Evolutionary conservation across 2,113 vertebrate genomes (phyloP), one percentile per base, ranked within the genome.

Genomic region (Dipodomys stephensi): DNA sequence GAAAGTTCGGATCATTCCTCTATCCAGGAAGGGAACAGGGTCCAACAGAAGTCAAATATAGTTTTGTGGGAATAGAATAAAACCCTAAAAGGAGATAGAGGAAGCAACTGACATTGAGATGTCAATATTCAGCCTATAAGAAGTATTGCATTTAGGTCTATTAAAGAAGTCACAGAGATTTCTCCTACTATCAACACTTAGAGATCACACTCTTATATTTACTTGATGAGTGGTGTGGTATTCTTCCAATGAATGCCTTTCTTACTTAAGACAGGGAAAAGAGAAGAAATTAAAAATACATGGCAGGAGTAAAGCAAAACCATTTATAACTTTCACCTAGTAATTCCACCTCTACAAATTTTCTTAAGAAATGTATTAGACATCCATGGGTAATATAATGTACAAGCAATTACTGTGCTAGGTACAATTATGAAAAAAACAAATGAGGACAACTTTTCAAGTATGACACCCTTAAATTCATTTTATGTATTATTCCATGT

Each of bases 301-400:
- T 80, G 20, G 27, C 27, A 62, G 62, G 22, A 64, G 0, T 23
- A 13, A 87, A 12, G 44, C 83, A 91, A 83, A 87, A 27, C 39
- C 72, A 4, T 20, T 64, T 3, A n/a, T 65, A 88, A 83, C 22
- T 71, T 67, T 77, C 6, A 53, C 8, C n/a, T 91, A 44, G 65
- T 77, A 88, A 77, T 72, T 89, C 2, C 4, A 60, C 1, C 30
- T 2, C 11, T 22, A 57, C 9, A 9, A 28, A 76, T 81, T 81
- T 80, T 80, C 28, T 85, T 78, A 46, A 90, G 16, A 91, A 73
- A 88, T 68, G 46, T 88, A 81, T 91, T 49, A 93, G 60, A 71
- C 10, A 32, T 72, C 13, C n/a, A 20, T 32, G 15, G 22, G 57
- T 79, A 87, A 44, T 65, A 49, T 44, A 78, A 23, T 22, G 60